Base-by-base conservation (phyloP, 2,797 vertebrate genomes). In the Urosaurus nigricauda region DNA sequence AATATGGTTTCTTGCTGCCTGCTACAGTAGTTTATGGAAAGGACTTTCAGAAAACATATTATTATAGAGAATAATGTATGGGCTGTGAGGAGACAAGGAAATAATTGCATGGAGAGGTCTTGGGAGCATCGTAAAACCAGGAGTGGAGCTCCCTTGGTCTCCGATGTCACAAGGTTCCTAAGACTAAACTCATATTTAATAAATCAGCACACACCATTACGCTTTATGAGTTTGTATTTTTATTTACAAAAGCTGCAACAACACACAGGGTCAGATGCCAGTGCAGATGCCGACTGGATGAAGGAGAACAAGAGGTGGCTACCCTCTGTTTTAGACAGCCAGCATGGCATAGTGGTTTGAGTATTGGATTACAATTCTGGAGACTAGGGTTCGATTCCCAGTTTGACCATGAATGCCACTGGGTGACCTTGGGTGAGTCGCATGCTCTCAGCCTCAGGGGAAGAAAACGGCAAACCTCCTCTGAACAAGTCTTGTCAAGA, bases 31-130 rank as follows among this genome's bases (percentile, higher is more conserved):
- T 93, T 94, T 94, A 79, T 91, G 87, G 91, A 94, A 95, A 95
- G 92, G 95, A 94, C 91, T 92, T 94, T 92, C 89, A 86, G 88
- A 91, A 90, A 95, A 91, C 93, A 92, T 95, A 93, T 94, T 95
- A 92, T 94, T 94, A 93, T n/a, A 74, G 90, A 92, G 91, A 95
- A 92, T 79, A 65, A 96, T 95, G 95, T 94, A 95, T 95, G 93
- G 94, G 94, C 95, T 94, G 94, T 90, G 93, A 93, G 92, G 94
- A 95, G 94, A 94, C 94, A 93, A 94, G 94, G 90, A 95, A 95
- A 96, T 96, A 96, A 95, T 96, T 95, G 95, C 94, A 93, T 91
- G 85, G 93, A 94, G 93, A 92, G 93, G 92, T 89, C 90, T 95
- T 91, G 90, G 94, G 95, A 95, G 92, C 92, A 94, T 94, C 90